Evolutionary conservation across 1,140 invertebrate genomes (phyloP), one percentile per base, ranked within the genome.

Genomic region (Lutraria rhynchaena): DNA sequence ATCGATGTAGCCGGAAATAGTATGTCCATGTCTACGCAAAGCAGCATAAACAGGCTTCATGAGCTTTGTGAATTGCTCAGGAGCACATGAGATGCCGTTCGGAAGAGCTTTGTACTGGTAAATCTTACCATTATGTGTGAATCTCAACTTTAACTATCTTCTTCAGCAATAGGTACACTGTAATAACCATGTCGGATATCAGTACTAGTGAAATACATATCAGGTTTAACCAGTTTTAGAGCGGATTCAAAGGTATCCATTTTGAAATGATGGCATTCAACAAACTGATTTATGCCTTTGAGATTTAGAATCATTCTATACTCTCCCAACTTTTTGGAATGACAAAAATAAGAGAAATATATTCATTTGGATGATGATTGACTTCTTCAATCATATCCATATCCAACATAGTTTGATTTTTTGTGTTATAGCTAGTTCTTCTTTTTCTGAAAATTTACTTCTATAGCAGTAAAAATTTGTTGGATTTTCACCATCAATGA

Each of bases 1-100:
- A 83, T 82, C 78, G 67, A 84, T 83, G 33, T 75, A 84, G 4
- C 70, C 51, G 19, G 63, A 35, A 53, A 27, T 83, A 24, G 46
- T n/a, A 65, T 73, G 74, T 35, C 81, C 78, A 55, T 35, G 49
- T 15, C n/a, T 19, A 61, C 80, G 49, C 1, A 87, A 27, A 31
- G 53, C 46, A 9, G 75, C 63, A 76, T 82, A n/a, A n/a, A n/a
- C n/a, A n/a, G n/a, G n/a, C n/a, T n/a, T n/a, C n/a, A n/a, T n/a
- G n/a, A n/a, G n/a, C 29, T 85, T 83, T 1, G 57, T 74, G 37
- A 78, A 82, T 27, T 46, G 31, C 35, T 67, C 37, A 1, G 80
- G 74, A 11, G 33, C 73, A n/a, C n/a, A 31, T 3, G 51, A 35
- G 11, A 78, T 22, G 1, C 83, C 78, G 67, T 58, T 71, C 5